phyloP scores from a whole-genome alignment of 2,888 invertebrate genomes.

The Agriotes lineatus region DNA sequence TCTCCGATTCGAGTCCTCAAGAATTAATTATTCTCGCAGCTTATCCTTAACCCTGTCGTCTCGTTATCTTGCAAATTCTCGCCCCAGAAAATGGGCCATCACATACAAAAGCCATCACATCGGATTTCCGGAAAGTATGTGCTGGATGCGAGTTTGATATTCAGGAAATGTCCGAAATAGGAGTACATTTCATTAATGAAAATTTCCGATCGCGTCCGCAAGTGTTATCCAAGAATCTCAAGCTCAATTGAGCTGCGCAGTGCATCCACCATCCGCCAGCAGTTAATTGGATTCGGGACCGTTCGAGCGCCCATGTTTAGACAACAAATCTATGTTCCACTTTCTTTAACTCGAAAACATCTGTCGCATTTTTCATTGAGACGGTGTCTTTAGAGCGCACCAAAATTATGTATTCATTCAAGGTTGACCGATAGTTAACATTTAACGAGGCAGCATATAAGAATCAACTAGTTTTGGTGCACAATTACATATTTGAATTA shows the following conservation, averaged over 20 bases:
- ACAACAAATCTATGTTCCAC: slow-evolving; percentile 40
- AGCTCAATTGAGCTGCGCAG: slow-evolving; percentile 55
- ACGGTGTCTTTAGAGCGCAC: no score
- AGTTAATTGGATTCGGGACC: slow-evolving; percentile 56
- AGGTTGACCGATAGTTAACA: no score
- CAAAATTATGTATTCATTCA: not conserved
- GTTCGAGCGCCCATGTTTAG: slow-evolving; percentile 39
- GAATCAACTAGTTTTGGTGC: no score
- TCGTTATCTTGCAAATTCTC: no score
- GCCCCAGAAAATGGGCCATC: slow-evolving; percentile 8
- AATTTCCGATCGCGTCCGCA: slow-evolving; percentile 58
- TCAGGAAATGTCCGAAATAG: slow-evolving; percentile 55
- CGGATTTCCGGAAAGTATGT: slow-evolving; percentile 34
- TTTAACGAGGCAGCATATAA: no score
- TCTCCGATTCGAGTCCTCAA: no score
- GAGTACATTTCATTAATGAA: slow-evolving; percentile 60
- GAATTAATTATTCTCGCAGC: no score
- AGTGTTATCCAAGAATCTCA: slow-evolving; percentile 54
- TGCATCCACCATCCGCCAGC: slow-evolving; percentile 53
- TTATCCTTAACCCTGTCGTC: no score
- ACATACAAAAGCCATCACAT: slow-evolving; percentile 12
- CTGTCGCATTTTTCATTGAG: slow-evolving; percentile 9
- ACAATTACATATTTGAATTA: no score
- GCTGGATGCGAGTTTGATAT: slow-evolving; percentile 53
- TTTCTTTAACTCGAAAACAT: slow-evolving; percentile 26